Evolutionary conservation across 1,140 invertebrate genomes (phyloP).

Genomic region (Ptiloglossa arizonensis): DNA sequence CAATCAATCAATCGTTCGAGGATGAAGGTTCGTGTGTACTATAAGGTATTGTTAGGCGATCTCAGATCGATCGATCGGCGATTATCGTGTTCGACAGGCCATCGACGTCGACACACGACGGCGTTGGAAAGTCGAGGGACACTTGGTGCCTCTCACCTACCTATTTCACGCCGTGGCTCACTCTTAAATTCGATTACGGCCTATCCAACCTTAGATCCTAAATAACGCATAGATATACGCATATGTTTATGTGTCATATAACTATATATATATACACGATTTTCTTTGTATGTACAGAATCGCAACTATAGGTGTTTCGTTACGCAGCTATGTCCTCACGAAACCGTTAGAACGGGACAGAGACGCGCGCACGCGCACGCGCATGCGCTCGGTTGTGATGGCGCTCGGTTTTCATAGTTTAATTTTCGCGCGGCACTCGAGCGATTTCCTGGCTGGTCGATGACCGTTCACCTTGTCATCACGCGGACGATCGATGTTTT

Average conservation of each 20-base stretch:
- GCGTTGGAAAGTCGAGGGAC: neutral
- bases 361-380: neutral
- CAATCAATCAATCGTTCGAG: conserved; percentile 53
- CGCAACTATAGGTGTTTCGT: conserved; percentile 29
- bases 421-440: conserved; percentile 1
- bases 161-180: conserved; percentile 4
- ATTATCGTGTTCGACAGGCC: conserved; percentile 33
- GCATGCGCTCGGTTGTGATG: no score
- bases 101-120: conserved; percentile 3
- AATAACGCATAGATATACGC: conserved; percentile 64
- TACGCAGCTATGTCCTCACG: neutral
- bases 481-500: neutral
- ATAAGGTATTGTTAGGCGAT: conserved; percentile 69
- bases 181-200: conserved; percentile 61
- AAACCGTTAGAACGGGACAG: neutral
- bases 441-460: neutral
- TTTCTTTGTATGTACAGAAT: conserved; percentile 66
- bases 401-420: neutral
- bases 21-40: conserved; percentile 62
- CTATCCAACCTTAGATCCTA: conserved; percentile 62
- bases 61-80: conserved; percentile 57
- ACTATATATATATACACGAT: conserved; percentile 70
- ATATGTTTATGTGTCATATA: conserved; percentile 57
- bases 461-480: neutral
- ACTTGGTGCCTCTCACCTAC: neutral